Evolutionary conservation across 2,797 vertebrate genomes (phyloP).

Genomic region (Ctenosaura bakeri): DNA sequence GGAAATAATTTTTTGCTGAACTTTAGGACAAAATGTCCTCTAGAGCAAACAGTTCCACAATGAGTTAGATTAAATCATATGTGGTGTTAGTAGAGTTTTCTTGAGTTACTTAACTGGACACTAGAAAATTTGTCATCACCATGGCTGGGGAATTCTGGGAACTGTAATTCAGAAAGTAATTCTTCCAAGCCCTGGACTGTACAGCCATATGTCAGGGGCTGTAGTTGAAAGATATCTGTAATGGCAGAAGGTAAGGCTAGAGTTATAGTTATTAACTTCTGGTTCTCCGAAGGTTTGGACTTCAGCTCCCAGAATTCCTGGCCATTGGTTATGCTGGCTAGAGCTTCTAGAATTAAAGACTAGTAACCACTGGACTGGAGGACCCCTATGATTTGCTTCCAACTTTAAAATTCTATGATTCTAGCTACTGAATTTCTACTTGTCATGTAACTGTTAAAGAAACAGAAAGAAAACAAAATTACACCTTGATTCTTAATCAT

Average conservation of each 20-base stretch:
- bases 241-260: not conserved
- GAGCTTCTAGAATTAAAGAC: not conserved
- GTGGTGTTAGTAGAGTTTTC: too few relatives aligned
- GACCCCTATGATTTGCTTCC: not conserved
- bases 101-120: too few relatives aligned
- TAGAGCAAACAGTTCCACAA: not conserved
- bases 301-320: not conserved
- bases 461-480: not conserved
- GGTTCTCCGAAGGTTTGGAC: not conserved
- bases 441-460: not conserved
- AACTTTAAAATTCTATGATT: not conserved
- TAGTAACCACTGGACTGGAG: too few relatives aligned
- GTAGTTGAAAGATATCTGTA: not conserved
- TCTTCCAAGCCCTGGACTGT: not conserved
- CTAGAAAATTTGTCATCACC: too few relatives aligned
- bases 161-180: too few relatives aligned
- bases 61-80: too few relatives aligned
- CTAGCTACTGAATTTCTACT: not conserved
- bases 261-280: not conserved
- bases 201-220: not conserved
- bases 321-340: not conserved
- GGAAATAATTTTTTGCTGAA: not conserved
- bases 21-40: not conserved
- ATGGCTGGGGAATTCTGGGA: too few relatives aligned
- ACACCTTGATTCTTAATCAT: conserved; percentile 11